phyloP scores from a whole-genome alignment of 2,888 invertebrate genomes.

The Lutraria lutraria region DNA sequence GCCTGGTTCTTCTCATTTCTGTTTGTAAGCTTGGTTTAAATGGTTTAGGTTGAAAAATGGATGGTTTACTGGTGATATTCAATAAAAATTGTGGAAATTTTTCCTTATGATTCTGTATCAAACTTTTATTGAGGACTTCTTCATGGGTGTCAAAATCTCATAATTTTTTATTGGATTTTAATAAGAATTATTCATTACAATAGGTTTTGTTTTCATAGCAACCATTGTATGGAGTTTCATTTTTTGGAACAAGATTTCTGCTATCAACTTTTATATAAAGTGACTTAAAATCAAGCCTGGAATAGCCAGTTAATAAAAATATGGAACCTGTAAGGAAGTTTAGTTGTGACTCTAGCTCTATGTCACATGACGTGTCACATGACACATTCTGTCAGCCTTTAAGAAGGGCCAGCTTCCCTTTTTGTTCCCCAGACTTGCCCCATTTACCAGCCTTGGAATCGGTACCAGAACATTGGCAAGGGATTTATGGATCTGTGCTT shows the following conservation, averaged over 20 bases:
- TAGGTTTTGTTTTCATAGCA: too few relatives aligned
- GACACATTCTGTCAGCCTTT: background rate
- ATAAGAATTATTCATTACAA: background rate
- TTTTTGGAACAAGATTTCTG: too few relatives aligned
- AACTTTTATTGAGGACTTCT: background rate
- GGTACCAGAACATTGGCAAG: slow-evolving; percentile 54
- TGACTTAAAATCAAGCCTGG: too few relatives aligned
- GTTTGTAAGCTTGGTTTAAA: background rate
- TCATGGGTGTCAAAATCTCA: background rate
- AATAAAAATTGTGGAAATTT: background rate
- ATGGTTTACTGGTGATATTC: background rate
- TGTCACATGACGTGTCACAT: background rate
- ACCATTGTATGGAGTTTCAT: too few relatives aligned
- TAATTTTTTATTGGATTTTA: background rate
- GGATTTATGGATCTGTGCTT: slow-evolving; percentile 65
- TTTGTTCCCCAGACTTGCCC: slow-evolving; percentile 52
- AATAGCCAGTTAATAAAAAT: background rate
- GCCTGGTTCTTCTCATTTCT: background rate
- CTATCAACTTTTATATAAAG: too few relatives aligned
- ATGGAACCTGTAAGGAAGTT: background rate
- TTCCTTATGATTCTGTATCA: background rate
- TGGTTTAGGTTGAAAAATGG: slow-evolving; percentile 1
- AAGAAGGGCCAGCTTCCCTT: slow-evolving; percentile 64
- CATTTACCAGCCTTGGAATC: slow-evolving; percentile 37
- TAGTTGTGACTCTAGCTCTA: slow-evolving; percentile 8